These are phyloP conservation scores for Tamias sibiricus DNA, from an alignment of 2,113 vertebrate species.

Conservation along the genomic window DNA sequence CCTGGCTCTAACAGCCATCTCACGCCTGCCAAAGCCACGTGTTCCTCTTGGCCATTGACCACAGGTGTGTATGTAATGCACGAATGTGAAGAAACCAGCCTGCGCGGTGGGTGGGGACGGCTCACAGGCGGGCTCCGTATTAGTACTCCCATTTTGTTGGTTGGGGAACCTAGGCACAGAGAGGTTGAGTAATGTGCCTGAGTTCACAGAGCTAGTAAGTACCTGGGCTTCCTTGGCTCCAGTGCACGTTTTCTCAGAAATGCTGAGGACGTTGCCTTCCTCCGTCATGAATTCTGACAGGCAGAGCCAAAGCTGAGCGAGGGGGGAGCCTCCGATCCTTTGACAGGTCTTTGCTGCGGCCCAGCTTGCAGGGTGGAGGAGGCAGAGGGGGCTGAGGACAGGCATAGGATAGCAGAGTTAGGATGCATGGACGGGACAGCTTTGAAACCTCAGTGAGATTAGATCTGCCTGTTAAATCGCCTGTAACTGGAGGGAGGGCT, in stretches of 20 bases:
- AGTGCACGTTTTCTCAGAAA: not conserved
- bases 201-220: not conserved
- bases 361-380: not conserved
- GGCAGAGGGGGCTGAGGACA: not conserved
- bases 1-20: not conserved
- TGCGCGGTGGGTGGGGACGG: not conserved
- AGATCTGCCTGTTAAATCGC: constrained; percentile 71
- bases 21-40: not conserved
- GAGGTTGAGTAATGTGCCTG: not conserved
- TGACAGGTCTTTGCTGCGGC: not conserved
- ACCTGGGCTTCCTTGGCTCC: not conserved
- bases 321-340: not conserved
- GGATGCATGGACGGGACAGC: not conserved
- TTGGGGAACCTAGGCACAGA: not conserved
- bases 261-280: not conserved
- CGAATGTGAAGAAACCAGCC: not conserved
- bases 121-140: not conserved
- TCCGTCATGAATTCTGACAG: not conserved
- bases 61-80: not conserved
- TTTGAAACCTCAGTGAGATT: constrained; percentile 69
- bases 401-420: constrained; percentile 23
- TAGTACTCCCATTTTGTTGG: not conserved
- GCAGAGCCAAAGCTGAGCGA: not conserved
- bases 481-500: constrained; percentile 1
- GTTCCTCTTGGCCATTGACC: not conserved